A percentile compares a stretch with the other conserved stretches of the same genome.
Conservation (phyloP, 2,888 invertebrate species). For the Conistra vaccinii region DNA sequence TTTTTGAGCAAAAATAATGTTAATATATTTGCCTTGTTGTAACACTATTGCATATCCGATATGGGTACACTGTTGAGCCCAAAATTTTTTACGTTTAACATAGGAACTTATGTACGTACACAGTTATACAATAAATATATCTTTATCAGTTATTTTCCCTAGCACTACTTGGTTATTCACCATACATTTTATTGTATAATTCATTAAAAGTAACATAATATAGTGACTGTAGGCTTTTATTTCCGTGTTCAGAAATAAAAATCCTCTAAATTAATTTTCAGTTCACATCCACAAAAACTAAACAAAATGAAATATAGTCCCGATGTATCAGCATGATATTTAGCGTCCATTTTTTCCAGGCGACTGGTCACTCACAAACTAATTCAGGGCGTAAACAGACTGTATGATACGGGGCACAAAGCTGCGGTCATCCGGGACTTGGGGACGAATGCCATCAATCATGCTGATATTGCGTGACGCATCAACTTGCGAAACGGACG, state of each 20-base stretch:
- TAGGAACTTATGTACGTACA: too few species aligned
- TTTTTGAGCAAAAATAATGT: too few species aligned
- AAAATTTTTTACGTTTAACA: too few species aligned
- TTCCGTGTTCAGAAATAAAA: neutral
- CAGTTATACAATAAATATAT: too few species aligned
- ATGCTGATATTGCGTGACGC: conserved; percentile 86
- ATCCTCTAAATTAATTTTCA: conserved; percentile 21
- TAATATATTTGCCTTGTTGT: too few species aligned
- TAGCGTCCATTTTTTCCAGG: conserved; percentile 64
- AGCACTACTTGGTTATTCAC: neutral
- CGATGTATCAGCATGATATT: conserved; percentile 51
- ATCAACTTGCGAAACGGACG: conserved; percentile 75
- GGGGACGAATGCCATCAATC: conserved; percentile 81
- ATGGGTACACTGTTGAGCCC: too few species aligned
- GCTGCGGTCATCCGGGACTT: conserved; percentile 73
- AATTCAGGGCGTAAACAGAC: conserved; percentile 64
- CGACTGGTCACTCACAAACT: conserved; percentile 63
- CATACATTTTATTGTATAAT: neutral
- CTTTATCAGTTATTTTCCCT: too few species aligned
- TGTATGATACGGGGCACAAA: conserved; percentile 65
- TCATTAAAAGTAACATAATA: neutral
- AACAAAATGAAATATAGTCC: conserved; percentile 47
- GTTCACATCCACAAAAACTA: conserved; percentile 19
- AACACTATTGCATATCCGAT: too few species aligned
- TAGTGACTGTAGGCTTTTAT: neutral